Conservation (phyloP, 2,797 vertebrate species). For the Alcedo quadribrachys region DNA sequence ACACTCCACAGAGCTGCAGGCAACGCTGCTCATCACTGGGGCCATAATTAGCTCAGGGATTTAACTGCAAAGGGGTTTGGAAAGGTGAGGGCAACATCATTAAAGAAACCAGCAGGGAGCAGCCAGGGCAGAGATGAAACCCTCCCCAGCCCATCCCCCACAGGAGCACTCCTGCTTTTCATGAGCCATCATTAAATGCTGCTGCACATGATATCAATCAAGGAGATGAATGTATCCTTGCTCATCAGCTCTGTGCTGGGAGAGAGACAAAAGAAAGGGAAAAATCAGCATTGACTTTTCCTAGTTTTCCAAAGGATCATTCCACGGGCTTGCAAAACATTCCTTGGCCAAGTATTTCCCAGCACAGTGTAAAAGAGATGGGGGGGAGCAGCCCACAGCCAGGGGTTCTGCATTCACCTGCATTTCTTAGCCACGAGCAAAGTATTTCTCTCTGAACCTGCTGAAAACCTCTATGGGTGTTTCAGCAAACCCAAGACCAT, state of each 20-base stretch:
- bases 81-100: neutral
- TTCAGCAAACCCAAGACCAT: too few relatives aligned
- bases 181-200: neutral
- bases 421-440: neutral
- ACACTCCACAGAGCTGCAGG: neutral
- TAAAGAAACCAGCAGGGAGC: neutral
- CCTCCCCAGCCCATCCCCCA: neutral
- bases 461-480: neutral
- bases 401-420: neutral
- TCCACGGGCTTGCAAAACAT: neutral
- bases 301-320: neutral
- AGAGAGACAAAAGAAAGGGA: neutral
- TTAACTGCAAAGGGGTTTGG: neutral
- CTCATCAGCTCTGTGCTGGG: neutral
- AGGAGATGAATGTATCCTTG: neutral
- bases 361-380: too few relatives aligned
- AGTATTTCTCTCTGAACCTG: neutral
- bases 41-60: neutral
- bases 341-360: neutral
- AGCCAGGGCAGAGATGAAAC: neutral
- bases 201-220: neutral
- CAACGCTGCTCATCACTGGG: accelerated
- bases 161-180: neutral
- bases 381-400: neutral
- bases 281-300: neutral